These are phyloP conservation scores for Phylloscopus whistleri DNA, from an alignment of 2,113 vertebrate species.

Conservation along the genomic window DNA sequence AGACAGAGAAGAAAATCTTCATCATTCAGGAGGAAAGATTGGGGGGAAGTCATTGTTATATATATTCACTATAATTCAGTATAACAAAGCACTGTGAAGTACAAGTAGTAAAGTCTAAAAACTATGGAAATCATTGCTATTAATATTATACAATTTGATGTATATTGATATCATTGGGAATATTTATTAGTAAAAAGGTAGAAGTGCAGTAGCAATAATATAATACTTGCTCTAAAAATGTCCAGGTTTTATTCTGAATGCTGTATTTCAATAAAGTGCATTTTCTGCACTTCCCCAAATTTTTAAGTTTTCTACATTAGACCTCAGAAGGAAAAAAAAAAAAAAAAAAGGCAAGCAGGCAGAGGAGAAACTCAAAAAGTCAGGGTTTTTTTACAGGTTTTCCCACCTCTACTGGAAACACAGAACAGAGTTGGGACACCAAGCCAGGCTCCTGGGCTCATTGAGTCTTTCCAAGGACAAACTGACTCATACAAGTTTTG, in stretches of 20 bases:
- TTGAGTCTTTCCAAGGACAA: background rate
- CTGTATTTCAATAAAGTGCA: background rate
- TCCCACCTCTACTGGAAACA: background rate
- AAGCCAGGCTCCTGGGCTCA: background rate
- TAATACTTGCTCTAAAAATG: background rate
- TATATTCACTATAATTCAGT: background rate
- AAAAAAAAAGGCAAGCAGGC: background rate
- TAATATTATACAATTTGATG: background rate
- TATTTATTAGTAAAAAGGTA: conserved; percentile 16
- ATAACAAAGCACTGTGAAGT: conserved; percentile 5
- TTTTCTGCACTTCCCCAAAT: background rate
- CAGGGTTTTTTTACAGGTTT: background rate
- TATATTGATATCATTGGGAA: background rate
- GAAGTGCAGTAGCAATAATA: background rate
- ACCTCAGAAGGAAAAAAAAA: background rate
- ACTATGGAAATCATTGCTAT: background rate
- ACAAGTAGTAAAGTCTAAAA: conserved; percentile 9
- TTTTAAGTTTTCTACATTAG: background rate
- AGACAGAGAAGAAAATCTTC: conserved; percentile 22
- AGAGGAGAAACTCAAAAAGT: background rate
- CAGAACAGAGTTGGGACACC: background rate
- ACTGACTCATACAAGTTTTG: too few species aligned
- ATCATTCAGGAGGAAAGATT: background rate
- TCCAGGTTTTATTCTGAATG: background rate
- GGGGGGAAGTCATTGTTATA: background rate